Conservation (phyloP, 2,113 vertebrate genomes). For the Mormyrus lacerda region DNA sequence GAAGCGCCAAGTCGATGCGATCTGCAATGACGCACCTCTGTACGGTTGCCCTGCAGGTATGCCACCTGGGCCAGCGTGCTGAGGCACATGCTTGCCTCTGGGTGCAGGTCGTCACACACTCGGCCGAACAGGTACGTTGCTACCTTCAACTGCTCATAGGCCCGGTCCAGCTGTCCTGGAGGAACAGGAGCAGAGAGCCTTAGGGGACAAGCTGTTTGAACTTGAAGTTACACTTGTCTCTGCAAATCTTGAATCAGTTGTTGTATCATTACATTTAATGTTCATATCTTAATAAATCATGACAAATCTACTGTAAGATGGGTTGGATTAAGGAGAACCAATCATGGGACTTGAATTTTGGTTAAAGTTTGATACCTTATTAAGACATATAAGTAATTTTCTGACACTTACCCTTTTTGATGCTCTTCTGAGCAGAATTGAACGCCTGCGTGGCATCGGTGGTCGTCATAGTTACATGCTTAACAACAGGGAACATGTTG, state of each 20-base stretch:
- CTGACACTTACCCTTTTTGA: slow-evolving; percentile 58
- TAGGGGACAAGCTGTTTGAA: not conserved
- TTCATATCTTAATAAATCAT: not conserved
- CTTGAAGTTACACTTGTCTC: not conserved
- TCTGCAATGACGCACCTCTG: slow-evolving; percentile 26
- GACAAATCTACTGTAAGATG: not conserved
- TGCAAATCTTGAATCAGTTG: not conserved
- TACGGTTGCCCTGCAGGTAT: slow-evolving; percentile 51
- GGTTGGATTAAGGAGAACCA: not conserved
- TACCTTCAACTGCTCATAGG: slow-evolving; percentile 61
- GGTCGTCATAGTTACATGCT: slow-evolving; percentile 55
- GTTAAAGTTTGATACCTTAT: not conserved
- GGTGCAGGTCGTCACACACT: slow-evolving; percentile 64
- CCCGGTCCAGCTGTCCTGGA: slow-evolving; percentile 63
- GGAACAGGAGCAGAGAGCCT: not conserved
- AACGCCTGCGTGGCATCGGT: slow-evolving; percentile 52
- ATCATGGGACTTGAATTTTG: not conserved
- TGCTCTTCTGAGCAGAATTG: slow-evolving; percentile 47
- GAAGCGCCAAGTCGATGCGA: not conserved
- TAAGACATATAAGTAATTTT: not conserved
- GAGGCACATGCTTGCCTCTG: slow-evolving; percentile 62
- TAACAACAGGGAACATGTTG: slow-evolving; percentile 68
- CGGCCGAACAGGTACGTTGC: slow-evolving; percentile 59
- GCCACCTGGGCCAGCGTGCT: slow-evolving; percentile 59
- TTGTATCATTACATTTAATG: not conserved